Percentiles rank a stretch among this genome's conserved stretches.
phyloP scores from a whole-genome alignment of 2,797 vertebrate species.

The Rousettus madagascariensis region DNA sequence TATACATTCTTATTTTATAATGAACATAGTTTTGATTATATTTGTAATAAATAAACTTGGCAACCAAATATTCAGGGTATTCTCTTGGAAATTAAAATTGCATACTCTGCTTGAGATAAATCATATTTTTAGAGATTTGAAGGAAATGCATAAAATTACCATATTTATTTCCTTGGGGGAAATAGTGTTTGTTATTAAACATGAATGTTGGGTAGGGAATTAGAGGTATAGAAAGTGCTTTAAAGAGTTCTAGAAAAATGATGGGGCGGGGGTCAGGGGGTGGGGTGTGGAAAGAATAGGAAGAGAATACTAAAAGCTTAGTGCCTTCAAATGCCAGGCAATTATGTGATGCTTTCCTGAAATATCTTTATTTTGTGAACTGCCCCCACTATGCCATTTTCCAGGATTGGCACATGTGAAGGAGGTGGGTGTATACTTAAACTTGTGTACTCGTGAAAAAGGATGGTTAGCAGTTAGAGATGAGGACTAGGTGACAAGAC shows the following conservation, averaged over 20 bases:
- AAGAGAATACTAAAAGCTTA: neutral
- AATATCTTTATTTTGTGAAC: conserved; percentile 67
- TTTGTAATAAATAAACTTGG: conserved; percentile 12
- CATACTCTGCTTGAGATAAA: neutral
- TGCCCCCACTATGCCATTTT: conserved; percentile 71
- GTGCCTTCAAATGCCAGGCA: conserved; percentile 52
- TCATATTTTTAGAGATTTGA: neutral
- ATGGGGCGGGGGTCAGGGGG: too few species aligned
- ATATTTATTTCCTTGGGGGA: conserved; percentile 31
- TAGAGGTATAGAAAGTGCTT: conserved; percentile 2
- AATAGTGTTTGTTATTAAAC: neutral
- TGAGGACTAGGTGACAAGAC: neutral
- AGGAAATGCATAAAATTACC: conserved; percentile 51
- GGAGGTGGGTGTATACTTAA: conserved; percentile 57
- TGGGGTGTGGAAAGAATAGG: neutral
- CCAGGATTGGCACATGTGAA: conserved; percentile 67
- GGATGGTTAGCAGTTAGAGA: neutral
- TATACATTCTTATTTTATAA: neutral
- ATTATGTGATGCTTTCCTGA: conserved; percentile 67
- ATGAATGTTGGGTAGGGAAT: neutral
- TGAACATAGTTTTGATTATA: conserved; percentile 13
- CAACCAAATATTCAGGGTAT: neutral
- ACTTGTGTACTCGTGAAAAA: neutral
- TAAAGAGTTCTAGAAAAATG: neutral
- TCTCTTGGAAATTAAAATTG: conserved; percentile 33